A percentile compares a stretch with the other conserved stretches of the same genome.
phyloP scores from a whole-genome alignment of 1,140 invertebrate species.

The Drosophila subpulchrella region DNA sequence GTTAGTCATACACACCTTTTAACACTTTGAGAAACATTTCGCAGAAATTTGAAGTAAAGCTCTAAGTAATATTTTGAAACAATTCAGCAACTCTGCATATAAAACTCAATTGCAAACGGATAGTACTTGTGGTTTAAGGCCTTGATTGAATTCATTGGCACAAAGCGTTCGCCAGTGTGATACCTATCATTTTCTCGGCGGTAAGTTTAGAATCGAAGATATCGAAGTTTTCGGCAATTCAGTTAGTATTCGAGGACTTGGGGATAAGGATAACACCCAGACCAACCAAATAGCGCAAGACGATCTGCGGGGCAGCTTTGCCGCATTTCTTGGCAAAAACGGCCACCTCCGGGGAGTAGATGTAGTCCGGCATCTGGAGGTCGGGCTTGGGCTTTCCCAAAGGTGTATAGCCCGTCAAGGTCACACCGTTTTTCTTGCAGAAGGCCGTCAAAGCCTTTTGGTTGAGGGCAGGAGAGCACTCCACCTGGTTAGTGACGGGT shows the following conservation, averaged over 20 bases:
- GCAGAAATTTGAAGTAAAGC: neutral
- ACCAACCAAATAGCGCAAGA: conserved; percentile 87
- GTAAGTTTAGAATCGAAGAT: conserved; percentile 90
- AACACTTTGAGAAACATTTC: neutral
- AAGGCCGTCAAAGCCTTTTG: conserved; percentile 91
- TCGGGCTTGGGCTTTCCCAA: conserved; percentile 88
- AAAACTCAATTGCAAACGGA: conserved; percentile 87
- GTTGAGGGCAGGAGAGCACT: conserved; percentile 93
- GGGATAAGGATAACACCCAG: conserved; percentile 88
- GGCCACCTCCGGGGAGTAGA: conserved; percentile 87
- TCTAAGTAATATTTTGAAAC: conserved; percentile 3
- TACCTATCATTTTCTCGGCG: conserved; percentile 87
- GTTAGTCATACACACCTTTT: conserved; percentile 4
- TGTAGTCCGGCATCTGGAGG: conserved; percentile 75
- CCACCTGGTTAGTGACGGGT: conserved; percentile 88
- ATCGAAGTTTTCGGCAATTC: conserved; percentile 90
- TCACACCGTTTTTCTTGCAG: conserved; percentile 89
- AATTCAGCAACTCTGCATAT: conserved; percentile 32
- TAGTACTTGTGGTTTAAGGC: conserved; percentile 86
- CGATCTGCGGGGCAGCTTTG: conserved; percentile 90
- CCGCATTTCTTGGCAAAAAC: conserved; percentile 88
- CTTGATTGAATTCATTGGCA: conserved; percentile 83
- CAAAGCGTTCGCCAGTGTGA: conserved; percentile 86
- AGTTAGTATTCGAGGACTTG: conserved; percentile 89
- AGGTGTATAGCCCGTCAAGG: conserved; percentile 92